phyloP scores from a whole-genome alignment of 2,888 invertebrate species.

The Himalopsyche japonica region DNA sequence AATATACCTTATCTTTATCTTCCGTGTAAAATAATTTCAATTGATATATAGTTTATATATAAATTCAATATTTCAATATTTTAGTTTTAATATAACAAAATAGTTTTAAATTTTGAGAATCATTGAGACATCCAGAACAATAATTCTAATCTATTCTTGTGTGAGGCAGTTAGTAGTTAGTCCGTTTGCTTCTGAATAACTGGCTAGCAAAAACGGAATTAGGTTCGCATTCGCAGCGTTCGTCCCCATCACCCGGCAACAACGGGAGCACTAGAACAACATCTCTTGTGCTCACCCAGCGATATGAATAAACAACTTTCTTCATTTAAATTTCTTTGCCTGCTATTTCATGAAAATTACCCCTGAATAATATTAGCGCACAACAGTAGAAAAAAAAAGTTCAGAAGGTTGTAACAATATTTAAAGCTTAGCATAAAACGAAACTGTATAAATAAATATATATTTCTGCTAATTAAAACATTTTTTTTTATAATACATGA shows the following conservation, averaged over 20 bases:
- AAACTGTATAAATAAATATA: too few relatives aligned
- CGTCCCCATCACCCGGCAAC: not conserved
- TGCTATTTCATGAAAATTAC: constrained; percentile 11
- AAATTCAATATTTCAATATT: too few relatives aligned
- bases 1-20: too few relatives aligned
- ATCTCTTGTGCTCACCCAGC: not conserved
- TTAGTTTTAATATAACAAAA: not conserved
- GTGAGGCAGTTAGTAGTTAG: not conserved
- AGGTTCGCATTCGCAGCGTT: not conserved
- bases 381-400: too few relatives aligned
- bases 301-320: constrained; percentile 34
- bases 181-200: not conserved
- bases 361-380: not conserved
- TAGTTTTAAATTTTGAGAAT: not conserved
- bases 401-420: too few relatives aligned
- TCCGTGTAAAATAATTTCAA: too few relatives aligned
- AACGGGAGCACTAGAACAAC: not conserved
- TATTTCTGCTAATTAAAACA: too few relatives aligned
- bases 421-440: too few relatives aligned
- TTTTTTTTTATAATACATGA: too few relatives aligned
- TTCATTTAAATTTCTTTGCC: constrained; percentile 34
- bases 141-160: constrained; percentile 7
- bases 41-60: too few relatives aligned
- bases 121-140: not conserved
- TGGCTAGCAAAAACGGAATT: not conserved